Evolutionary conservation across 1,140 invertebrate species (phyloP).

Genomic region (Gonatopus flavifemur): DNA sequence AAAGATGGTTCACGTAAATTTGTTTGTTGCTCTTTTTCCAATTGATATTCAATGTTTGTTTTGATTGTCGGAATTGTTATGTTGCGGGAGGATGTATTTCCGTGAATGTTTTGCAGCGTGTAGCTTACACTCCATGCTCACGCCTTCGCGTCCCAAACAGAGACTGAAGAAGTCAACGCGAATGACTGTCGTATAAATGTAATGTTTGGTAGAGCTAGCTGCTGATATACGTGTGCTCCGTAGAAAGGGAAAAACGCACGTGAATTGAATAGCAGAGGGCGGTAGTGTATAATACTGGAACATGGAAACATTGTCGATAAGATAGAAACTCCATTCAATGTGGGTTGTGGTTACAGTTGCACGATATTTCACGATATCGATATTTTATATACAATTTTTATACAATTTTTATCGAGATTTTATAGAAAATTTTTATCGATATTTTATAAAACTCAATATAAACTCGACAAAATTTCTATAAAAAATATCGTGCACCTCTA

Average conservation of each 20-base stretch:
- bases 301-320: neutral
- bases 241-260: too few species aligned
- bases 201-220: neutral
- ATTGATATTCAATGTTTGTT: conserved; percentile 18
- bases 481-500: too few species aligned
- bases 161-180: conserved; percentile 49
- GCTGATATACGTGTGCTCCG: too few species aligned
- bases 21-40: neutral
- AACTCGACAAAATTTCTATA: too few species aligned
- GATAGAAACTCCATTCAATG: neutral
- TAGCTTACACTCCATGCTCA: conserved; percentile 37
- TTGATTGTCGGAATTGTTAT: conserved; percentile 13
- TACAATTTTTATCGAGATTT: too few species aligned
- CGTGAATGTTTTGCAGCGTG: conserved; percentile 18
- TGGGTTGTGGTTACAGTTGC: too few species aligned
- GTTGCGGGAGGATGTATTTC: conserved; percentile 11
- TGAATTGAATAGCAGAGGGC: too few species aligned
- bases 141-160: conserved; percentile 44
- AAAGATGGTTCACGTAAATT: neutral
- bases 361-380: too few species aligned
- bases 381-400: too few species aligned
- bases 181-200: conserved; percentile 50
- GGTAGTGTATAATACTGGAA: neutral
- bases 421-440: too few species aligned
- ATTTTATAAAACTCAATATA: too few species aligned